Base-by-base conservation (phyloP, 2,888 invertebrate genomes). In the Dasysyrphus tricinctus region DNA sequence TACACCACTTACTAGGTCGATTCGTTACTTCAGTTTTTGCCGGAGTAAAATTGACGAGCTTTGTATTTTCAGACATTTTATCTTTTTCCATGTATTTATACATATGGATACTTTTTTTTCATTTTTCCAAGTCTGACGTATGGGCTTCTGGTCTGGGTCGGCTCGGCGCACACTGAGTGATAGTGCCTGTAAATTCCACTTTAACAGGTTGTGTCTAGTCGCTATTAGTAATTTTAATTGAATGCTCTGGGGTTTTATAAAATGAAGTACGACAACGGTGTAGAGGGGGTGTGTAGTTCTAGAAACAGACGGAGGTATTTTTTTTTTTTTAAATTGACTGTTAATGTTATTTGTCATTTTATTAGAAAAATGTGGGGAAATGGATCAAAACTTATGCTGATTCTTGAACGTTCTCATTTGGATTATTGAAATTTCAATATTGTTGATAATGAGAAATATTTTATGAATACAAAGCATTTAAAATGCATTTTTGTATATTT, bases 181-280 rank as follows among this genome's bases (percentile, higher is more conserved):
- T 81, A 81, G 85, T 80, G 85, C 81, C 81, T 85, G 70, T 81
- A 86, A 86, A 82, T 86, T 86, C 86, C 86, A 86, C 86, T 86
- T 86, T 86, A 86, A 82, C 86, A 86, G 86, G 86, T 86, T 86
- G 86, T 82, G 86, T 86, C 86, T 86, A 86, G 86, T 81, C 86
- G 78, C 78, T 82, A 86, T 86, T 82, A 86, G 86, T 86, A 79
- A 75, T 86, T 86, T 86, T 86, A 86, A 86, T 86, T 86, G 81
- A 78, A 82, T 75, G 72, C 63, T 72, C 63, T 78, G 82, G 61
- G 80, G 73, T 42, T 81, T 81, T 57, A 57, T 39, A 69, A 72
- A 74, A 59, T 72, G 67, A 70, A 78, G 61, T 72, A 75, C 42
- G 67, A 19, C 34, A 49, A 47, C 51, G 75, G 56, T n/a, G 74